These are phyloP conservation scores for Cebidichthys violaceus DNA, from an alignment of 2,113 vertebrate species.

Conservation along the genomic window DNA sequence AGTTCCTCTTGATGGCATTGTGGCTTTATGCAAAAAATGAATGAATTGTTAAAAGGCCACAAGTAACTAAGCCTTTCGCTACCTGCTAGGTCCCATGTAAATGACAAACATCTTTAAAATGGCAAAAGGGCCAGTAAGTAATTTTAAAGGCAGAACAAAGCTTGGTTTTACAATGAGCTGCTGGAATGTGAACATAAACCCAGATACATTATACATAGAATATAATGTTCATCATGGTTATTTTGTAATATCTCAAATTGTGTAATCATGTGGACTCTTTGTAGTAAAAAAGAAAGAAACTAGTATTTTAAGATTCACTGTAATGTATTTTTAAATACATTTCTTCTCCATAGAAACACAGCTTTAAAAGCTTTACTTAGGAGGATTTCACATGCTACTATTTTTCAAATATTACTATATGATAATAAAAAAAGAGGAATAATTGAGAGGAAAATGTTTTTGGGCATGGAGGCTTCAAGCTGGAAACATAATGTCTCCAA, in stretches of 20 bases:
- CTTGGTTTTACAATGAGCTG: background rate
- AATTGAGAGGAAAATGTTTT: conserved; percentile 20
- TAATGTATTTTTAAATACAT: background rate
- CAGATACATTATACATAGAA: conserved; percentile 10
- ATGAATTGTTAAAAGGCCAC: background rate
- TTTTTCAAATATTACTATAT: background rate
- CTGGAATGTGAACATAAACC: background rate
- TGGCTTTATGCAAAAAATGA: background rate
- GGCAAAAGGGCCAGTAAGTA: background rate
- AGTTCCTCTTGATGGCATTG: background rate
- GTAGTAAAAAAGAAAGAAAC: background rate
- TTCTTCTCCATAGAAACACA: background rate
- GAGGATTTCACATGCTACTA: background rate
- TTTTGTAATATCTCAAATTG: conserved; percentile 11
- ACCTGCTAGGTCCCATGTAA: background rate
- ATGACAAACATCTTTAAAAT: background rate
- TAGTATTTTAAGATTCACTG: too few species aligned
- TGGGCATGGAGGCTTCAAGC: background rate
- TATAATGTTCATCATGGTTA: background rate
- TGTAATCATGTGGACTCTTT: conserved; percentile 12
- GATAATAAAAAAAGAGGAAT: background rate
- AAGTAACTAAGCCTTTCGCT: background rate
- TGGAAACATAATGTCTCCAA: conserved; percentile 56
- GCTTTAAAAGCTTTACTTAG: background rate
- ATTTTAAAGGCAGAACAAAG: background rate